Percentiles rank a stretch among this genome's conserved stretches.
phyloP scores from a whole-genome alignment of 2,797 vertebrate genomes.

The Lithobates pipiens region DNA sequence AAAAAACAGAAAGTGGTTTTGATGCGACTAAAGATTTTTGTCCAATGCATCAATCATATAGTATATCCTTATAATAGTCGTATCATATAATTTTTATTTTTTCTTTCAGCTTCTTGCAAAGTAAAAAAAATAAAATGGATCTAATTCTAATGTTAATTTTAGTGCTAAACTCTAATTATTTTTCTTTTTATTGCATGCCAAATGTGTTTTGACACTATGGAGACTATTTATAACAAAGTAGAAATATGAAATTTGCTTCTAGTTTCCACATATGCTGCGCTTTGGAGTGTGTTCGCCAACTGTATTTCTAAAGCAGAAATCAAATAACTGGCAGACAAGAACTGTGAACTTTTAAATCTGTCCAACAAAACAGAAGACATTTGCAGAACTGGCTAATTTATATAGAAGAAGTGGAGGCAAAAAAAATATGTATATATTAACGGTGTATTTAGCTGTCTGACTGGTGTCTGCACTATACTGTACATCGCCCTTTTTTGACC shows the following conservation, averaged over 20 bases:
- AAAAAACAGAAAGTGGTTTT: conserved; percentile 21
- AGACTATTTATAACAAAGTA: no score
- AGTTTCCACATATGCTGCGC: no score
- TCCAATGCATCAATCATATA: not conserved
- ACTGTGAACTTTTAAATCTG: not conserved
- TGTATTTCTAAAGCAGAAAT: not conserved
- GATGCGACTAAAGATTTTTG: conserved; percentile 15
- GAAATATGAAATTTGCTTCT: no score
- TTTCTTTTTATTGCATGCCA: not conserved
- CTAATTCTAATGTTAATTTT: not conserved
- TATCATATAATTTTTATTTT: not conserved
- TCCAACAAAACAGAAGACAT: no score
- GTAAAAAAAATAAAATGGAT: not conserved
- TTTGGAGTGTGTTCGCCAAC: no score
- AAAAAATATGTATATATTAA: no score
- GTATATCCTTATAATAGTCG: not conserved
- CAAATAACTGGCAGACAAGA: not conserved
- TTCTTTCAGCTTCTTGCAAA: not conserved
- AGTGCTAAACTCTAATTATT: not conserved
- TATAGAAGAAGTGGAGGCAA: no score
- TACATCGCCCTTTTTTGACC: no score
- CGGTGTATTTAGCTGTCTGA: no score
- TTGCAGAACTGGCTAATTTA: no score
- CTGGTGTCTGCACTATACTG: no score
- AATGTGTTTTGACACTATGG: no score